phyloP scores from a whole-genome alignment of 1,140 invertebrate genomes.

The Drosophila willistoni region DNA sequence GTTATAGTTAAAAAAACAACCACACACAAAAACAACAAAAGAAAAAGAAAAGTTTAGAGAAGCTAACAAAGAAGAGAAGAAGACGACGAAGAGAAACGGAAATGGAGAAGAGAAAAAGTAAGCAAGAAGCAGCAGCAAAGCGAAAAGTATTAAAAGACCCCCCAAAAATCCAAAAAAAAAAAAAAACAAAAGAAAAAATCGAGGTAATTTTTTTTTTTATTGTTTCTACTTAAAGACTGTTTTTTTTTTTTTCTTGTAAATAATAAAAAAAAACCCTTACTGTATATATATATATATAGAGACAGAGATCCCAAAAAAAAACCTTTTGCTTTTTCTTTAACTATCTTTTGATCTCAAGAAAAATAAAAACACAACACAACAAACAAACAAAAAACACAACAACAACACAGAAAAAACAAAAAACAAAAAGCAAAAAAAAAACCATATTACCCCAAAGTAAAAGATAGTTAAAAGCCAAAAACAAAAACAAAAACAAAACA shows the following conservation, averaged over 20 bases:
- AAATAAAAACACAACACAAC: conserved; percentile 41
- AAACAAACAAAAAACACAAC: conserved; percentile 16
- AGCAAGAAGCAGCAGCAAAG: conserved; percentile 22
- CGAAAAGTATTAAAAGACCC: conserved; percentile 71
- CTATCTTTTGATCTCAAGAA: conserved; percentile 82
- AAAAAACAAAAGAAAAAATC: conserved; percentile 6
- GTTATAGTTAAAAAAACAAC: conserved; percentile 16
- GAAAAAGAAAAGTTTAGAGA: conserved; percentile 69
- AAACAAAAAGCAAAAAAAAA: conserved; percentile 12
- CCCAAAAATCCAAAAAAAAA: conserved; percentile 15
- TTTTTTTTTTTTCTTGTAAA: conserved; percentile 59
- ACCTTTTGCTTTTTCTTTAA: conserved; percentile 56
- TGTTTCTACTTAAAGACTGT: conserved; percentile 78
- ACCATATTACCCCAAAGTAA: conserved; percentile 71
- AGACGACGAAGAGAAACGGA: background rate
- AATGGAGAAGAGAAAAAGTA: background rate
- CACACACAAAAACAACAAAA: too few species aligned
- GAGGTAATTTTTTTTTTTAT: conserved; percentile 44
- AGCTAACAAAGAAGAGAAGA: conserved; percentile 54
- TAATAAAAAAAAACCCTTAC: conserved; percentile 35
- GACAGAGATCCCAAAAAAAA: conserved; percentile 21
- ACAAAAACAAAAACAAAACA: conserved; percentile 20
- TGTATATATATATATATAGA: conserved; percentile 61
- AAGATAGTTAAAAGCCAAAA: conserved; percentile 68
- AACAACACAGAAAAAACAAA: conserved; percentile 17